Evolutionary conservation across 2,888 invertebrate genomes (phyloP).

Genomic region (Alcis repandata): DNA sequence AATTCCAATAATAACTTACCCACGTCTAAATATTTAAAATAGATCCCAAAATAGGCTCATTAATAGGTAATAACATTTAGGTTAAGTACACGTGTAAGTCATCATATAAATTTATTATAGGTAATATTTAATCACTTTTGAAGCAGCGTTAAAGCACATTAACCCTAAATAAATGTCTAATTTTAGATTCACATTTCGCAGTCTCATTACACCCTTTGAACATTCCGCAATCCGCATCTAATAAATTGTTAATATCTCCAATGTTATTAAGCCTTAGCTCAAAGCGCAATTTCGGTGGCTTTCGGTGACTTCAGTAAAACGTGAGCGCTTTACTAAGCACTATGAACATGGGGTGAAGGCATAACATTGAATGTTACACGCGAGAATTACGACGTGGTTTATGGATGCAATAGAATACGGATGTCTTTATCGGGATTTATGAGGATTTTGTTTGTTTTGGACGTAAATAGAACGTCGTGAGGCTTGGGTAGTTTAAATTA

Average conservation of each 20-base stretch:
- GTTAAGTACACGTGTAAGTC: neutral
- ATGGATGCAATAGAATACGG: conserved; percentile 19
- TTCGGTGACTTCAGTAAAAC: conserved; percentile 31
- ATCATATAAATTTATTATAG: too few relatives aligned
- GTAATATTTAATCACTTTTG: neutral
- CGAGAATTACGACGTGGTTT: conserved; percentile 25
- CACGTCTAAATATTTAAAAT: too few relatives aligned
- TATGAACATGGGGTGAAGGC: conserved; percentile 10
- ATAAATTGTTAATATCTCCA: conserved; percentile 33
- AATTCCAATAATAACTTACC: too few relatives aligned
- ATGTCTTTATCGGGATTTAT: conserved; percentile 27
- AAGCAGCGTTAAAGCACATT: conserved; percentile 4
- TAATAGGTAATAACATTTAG: too few relatives aligned
- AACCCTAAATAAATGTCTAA: conserved; percentile 9
- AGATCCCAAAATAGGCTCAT: too few relatives aligned
- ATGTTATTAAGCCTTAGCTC: conserved; percentile 36
- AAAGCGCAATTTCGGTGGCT: conserved; percentile 38
- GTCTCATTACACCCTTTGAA: conserved; percentile 27
- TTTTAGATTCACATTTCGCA: conserved; percentile 10
- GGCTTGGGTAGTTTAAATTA: neutral
- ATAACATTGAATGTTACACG: conserved; percentile 30
- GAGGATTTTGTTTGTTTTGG: conserved; percentile 8
- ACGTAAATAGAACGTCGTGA: conserved; percentile 1
- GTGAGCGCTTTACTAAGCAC: conserved; percentile 31
- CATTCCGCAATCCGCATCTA: conserved; percentile 19